Percentiles rank a stretch among this genome's conserved stretches.
phyloP scores from a whole-genome alignment of 2,888 invertebrate species.

The Camptogramma bilineatum region DNA sequence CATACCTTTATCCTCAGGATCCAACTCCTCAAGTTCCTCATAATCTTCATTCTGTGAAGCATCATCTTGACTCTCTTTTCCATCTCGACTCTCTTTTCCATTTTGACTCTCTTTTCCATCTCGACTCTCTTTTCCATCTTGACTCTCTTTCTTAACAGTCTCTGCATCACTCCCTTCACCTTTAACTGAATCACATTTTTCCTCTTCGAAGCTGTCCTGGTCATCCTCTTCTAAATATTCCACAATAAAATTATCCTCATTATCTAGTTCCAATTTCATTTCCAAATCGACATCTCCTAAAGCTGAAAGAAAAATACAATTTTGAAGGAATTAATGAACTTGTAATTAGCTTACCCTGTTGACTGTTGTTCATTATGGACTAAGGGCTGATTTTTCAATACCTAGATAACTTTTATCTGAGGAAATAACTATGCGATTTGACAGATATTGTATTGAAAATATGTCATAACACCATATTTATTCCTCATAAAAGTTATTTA shows the following conservation, averaged over 20 bases:
- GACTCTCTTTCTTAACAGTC: neutral
- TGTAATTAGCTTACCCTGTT: neutral
- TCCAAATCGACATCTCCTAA: slow-evolving; percentile 16
- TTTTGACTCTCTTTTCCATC: neutral
- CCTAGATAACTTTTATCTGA: too few relatives aligned
- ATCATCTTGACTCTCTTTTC: slow-evolving; percentile 7
- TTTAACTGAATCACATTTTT: slow-evolving; percentile 34
- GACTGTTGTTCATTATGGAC: too few relatives aligned
- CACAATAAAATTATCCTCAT: slow-evolving; percentile 47
- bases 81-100: slow-evolving; percentile 4
- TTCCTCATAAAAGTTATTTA: too few relatives aligned
- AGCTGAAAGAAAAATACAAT: slow-evolving; percentile 2
- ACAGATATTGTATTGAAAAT: too few relatives aligned
- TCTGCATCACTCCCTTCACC: neutral
- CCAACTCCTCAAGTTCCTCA: neutral
- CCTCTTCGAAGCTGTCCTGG: slow-evolving; percentile 16
- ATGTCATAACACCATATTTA: too few relatives aligned
- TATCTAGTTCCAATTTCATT: slow-evolving; percentile 13
- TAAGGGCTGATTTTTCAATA: too few relatives aligned
- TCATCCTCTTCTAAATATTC: slow-evolving; percentile 56
- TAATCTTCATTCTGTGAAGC: neutral
- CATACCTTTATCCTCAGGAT: slow-evolving; percentile 10
- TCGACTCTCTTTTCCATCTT: slow-evolving; percentile 11
- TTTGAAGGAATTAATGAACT: too few relatives aligned
- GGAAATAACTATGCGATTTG: too few relatives aligned